phyloP scores from a whole-genome alignment of 2,797 vertebrate species.

The Columba guinea region DNA sequence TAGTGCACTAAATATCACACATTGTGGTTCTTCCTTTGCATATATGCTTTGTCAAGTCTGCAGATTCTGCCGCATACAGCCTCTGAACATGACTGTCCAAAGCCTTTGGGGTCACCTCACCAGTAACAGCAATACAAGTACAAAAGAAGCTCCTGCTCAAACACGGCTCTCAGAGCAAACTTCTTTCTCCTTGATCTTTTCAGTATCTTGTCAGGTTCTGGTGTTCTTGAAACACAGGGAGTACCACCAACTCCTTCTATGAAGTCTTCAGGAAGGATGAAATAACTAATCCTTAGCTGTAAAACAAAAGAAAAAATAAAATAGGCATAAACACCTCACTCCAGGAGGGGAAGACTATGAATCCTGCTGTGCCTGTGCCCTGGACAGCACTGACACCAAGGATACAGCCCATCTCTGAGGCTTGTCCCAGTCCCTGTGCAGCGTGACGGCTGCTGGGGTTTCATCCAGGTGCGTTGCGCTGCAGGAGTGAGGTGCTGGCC shows the following conservation, averaged over 20 bases:
- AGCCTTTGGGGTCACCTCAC: background rate
- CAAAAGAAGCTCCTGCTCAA: background rate
- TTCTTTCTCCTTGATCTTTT: background rate
- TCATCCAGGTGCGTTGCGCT: background rate
- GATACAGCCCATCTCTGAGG: background rate
- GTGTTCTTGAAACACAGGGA: background rate
- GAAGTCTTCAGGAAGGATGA: background rate
- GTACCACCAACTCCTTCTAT: background rate
- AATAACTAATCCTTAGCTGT: background rate
- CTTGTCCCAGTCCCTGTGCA: background rate
- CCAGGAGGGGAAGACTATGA: background rate
- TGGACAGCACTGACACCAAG: background rate
- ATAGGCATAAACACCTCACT: background rate
- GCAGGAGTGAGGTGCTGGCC: background rate
- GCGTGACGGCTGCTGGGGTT: background rate
- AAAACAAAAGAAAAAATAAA: background rate
- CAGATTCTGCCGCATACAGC: fast-evolving
- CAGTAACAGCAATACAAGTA: fast-evolving
- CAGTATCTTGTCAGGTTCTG: background rate
- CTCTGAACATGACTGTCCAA: background rate
- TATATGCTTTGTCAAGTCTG: background rate
- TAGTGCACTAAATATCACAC: background rate
- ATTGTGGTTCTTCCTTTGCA: background rate
- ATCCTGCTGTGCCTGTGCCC: background rate
- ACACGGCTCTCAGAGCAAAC: background rate